A percentile compares a stretch with the other conserved stretches of the same genome.
These are phyloP conservation scores for Asarcornis scutulata DNA, from an alignment of 2,113 vertebrate genomes.

Conservation along the genomic window DNA sequence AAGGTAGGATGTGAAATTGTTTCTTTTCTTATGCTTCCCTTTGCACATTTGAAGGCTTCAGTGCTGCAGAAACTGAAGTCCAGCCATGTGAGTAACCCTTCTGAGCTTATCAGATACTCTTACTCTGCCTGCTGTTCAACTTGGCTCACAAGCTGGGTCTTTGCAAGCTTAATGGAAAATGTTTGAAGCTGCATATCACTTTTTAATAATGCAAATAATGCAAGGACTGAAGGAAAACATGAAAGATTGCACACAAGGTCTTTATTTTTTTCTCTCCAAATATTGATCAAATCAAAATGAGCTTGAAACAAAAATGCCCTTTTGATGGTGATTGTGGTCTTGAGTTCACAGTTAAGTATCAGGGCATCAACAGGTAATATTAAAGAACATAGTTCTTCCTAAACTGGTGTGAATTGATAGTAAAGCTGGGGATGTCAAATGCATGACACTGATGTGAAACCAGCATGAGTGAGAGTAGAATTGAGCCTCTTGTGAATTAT, in stretches of 20 bases:
- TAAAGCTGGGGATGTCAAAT: not conserved
- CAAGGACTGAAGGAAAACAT: not conserved
- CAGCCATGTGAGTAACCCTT: not conserved
- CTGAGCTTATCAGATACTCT: not conserved
- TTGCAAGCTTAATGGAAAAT: not conserved
- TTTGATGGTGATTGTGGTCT: not conserved
- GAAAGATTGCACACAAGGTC: not conserved
- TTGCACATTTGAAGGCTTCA: not conserved
- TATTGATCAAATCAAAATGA: not conserved
- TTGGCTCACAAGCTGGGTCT: not conserved
- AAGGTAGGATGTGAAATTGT: not conserved
- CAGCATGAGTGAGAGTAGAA: not conserved
- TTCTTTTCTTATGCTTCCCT: not conserved
- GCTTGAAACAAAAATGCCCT: not conserved
- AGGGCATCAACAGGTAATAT: not conserved
- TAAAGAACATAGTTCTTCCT: not conserved
- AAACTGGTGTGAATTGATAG: not conserved
- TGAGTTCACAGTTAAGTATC: not conserved
- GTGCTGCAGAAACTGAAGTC: not conserved
- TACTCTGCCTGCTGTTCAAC: not conserved
- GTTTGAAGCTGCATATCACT: not conserved
- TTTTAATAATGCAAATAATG: not conserved
- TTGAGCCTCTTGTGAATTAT: slow-evolving; percentile 11
- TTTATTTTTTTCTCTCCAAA: not conserved
- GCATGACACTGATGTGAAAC: not conserved